phyloP scores from a whole-genome alignment of 2,797 vertebrate species.

The Scyliorhinus canicula region DNA sequence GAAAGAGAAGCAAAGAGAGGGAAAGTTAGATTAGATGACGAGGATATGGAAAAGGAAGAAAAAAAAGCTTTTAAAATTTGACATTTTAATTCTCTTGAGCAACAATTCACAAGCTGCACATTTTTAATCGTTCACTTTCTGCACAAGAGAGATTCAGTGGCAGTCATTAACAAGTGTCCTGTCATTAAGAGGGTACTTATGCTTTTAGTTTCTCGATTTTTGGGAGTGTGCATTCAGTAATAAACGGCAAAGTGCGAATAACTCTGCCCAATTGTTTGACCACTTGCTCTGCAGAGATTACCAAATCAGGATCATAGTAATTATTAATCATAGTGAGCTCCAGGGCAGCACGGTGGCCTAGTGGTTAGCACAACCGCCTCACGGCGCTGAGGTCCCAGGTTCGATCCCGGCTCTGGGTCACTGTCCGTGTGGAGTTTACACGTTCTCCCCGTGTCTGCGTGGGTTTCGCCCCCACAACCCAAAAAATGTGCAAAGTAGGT shows the following conservation, averaged over 20 bases:
- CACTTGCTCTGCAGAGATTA: too few species aligned
- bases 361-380: too few species aligned
- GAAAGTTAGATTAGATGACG: neutral
- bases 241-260: neutral
- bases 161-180: neutral
- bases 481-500: too few species aligned
- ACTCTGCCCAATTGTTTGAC: neutral
- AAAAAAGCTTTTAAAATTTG: neutral
- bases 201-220: neutral
- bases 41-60: neutral
- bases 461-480: too few species aligned
- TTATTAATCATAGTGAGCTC: neutral
- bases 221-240: neutral
- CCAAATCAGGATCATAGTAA: neutral
- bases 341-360: too few species aligned
- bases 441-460: too few species aligned
- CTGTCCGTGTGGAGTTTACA: too few species aligned
- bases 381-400: too few species aligned
- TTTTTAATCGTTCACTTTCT: neutral
- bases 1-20: neutral
- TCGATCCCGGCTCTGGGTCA: too few species aligned
- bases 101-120: neutral
- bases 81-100: neutral
- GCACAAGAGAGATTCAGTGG: neutral
- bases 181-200: neutral